Evolutionary conservation across 2,888 invertebrate species (phyloP).

Genomic region (Rhamphomyia laevipes): DNA sequence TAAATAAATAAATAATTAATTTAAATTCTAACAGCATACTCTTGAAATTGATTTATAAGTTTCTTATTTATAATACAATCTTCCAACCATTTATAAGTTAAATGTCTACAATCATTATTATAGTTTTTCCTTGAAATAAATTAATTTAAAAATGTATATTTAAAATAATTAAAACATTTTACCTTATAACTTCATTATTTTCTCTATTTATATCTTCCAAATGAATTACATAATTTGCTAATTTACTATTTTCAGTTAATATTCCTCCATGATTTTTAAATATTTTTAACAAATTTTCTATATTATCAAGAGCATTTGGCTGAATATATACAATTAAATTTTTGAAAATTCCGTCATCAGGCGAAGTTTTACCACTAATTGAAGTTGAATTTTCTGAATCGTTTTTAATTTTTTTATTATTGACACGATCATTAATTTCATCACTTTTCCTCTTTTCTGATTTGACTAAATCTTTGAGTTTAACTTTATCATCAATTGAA

Average conservation of each 20-base stretch:
- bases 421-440: not conserved
- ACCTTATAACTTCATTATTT: constrained; percentile 10
- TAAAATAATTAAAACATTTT: not conserved
- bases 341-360: constrained; percentile 9
- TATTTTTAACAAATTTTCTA: constrained; percentile 4
- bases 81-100: constrained; percentile 27
- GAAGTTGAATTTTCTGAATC: not conserved
- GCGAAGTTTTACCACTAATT: not conserved
- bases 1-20: no score
- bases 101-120: constrained; percentile 25
- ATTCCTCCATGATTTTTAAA: constrained; percentile 21
- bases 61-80: constrained; percentile 21
- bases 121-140: constrained; percentile 21
- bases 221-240: constrained; percentile 20
- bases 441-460: not conserved
- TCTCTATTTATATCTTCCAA: constrained; percentile 10
- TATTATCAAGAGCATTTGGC: not conserved
- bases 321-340: constrained; percentile 13
- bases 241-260: constrained; percentile 19
- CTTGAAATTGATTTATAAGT: constrained; percentile 6
- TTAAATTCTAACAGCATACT: constrained; percentile 9
- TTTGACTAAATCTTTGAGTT: no score
- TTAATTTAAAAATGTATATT: constrained; percentile 3
- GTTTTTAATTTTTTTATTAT: constrained; percentile 6
- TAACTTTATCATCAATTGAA: not conserved